Evolutionary conservation across 2,888 invertebrate species (phyloP).

Genomic region (Ceramica pisi): DNA sequence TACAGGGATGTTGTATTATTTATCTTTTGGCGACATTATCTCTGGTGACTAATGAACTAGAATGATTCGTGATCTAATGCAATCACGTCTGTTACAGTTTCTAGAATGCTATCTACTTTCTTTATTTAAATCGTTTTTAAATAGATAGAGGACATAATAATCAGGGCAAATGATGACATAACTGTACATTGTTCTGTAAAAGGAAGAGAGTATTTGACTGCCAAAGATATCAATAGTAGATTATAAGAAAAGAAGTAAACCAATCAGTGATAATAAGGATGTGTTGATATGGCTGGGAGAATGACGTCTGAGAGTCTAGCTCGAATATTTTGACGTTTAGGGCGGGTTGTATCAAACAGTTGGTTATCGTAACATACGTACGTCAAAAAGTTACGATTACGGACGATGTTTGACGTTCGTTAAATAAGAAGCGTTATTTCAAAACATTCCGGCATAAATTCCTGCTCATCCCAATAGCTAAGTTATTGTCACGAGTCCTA

Average conservation of each 20-base stretch:
- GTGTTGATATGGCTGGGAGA: not conserved
- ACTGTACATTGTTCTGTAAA: too few species aligned
- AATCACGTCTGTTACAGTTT: not conserved
- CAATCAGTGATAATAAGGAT: too few species aligned
- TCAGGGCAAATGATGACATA: conserved; percentile 8
- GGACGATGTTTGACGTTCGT: too few species aligned
- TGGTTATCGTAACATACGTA: too few species aligned
- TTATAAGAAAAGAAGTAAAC: not conserved
- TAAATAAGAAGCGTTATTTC: too few species aligned
- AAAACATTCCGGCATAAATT: too few species aligned
- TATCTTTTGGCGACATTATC: conserved; percentile 27
- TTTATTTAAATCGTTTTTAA: conserved; percentile 4
- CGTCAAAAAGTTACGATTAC: too few species aligned
- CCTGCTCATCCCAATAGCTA: too few species aligned
- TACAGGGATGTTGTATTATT: conserved; percentile 3
- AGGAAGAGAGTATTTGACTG: not conserved
- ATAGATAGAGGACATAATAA: not conserved
- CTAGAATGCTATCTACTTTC: conserved; percentile 22
- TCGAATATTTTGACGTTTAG: too few species aligned
- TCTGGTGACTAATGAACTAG: conserved; percentile 23
- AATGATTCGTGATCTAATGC: conserved; percentile 2
- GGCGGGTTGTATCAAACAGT: too few species aligned
- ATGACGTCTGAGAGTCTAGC: not conserved
- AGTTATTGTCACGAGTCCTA: too few species aligned
- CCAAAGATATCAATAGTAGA: not conserved